These are phyloP conservation scores for Ectobius pallidus DNA, from an alignment of 2,888 invertebrate genomes.

Conservation along the genomic window DNA sequence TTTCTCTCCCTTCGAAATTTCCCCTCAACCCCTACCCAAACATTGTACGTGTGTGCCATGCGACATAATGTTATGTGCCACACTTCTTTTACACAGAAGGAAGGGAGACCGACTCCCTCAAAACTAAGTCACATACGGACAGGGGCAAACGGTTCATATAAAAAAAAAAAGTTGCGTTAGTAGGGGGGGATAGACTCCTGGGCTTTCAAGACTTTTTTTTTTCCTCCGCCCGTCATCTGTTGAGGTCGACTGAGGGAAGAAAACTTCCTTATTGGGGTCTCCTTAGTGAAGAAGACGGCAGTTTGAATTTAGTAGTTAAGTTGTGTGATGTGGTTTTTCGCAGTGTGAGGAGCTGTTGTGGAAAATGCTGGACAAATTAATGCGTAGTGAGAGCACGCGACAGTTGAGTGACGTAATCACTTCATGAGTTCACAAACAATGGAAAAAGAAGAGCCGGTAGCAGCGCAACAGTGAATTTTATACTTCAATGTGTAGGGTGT, in stretches of 20 bases:
- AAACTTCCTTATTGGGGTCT: slow-evolving; percentile 24
- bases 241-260: background rate
- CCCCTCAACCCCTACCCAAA: background rate
- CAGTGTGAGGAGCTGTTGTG: background rate
- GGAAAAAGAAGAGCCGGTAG: background rate
- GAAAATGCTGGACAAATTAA: background rate
- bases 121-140: slow-evolving; percentile 23
- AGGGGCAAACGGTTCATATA: slow-evolving; percentile 11
- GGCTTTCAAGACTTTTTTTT: background rate
- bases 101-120: slow-evolving; percentile 10
- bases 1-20: slow-evolving; percentile 3
- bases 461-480: too few species aligned
- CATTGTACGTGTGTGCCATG: slow-evolving; percentile 13
- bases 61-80: slow-evolving; percentile 28
- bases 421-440: background rate
- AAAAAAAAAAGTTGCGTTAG: slow-evolving; percentile 6
- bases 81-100: background rate
- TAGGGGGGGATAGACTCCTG: slow-evolving; percentile 3
- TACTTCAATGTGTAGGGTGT: too few species aligned
- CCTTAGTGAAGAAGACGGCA: background rate
- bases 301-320: background rate
- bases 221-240: background rate
- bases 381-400: background rate
- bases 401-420: background rate
- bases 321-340: background rate